Base-by-base conservation (phyloP, 2,888 invertebrate species). In the Drosophila neutralis region DNA sequence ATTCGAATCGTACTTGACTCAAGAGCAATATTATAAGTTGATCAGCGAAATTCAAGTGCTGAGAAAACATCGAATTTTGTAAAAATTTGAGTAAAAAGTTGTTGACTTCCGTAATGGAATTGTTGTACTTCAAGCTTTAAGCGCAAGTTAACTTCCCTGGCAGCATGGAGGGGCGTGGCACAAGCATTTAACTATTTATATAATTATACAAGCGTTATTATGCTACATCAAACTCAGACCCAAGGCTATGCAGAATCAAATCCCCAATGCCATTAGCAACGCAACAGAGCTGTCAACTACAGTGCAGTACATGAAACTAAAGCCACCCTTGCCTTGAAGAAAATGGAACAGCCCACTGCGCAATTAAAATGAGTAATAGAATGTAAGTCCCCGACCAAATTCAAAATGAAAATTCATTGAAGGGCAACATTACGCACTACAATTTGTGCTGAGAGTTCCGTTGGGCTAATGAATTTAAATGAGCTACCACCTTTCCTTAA, bases 401-500 rank as follows among this genome's bases (percentile, higher is more conserved):
- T 60, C 49, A 61, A 78, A 80, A 75, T 80, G 68, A 63, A 82
- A 81, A 78, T 73, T 71, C 81, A 80, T 73, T 76, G 73, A 76
- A 59, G 69, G 71, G 78, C 56, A 38, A 69, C 70, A 78, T 66
- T 53, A 61, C 54, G 60, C 59, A 67, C 49, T 57, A 65, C 49
- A 49, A 63, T 15, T 33, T 13, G 40, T 45, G 58, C 61, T 45
- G 21, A 5, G 21, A 36, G 65, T n/a, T 48, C 40, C 42, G 54
- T 40, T 21, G 48, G 36, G 66, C 72, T 82, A 85, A 84, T 87
- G 83, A 87, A 83, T 87, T 85, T 68, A 81, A 84, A 87, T 84
- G 80, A 78, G 84, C 61, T 62, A 56, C 64, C 70, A 62, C 80
- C 64, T 69, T 79, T 67, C 52, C 57, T 53, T 56, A 62, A 68